These are phyloP conservation scores for Triplophysa rosa DNA, from an alignment of 2,113 vertebrate genomes.

Conservation along the genomic window DNA sequence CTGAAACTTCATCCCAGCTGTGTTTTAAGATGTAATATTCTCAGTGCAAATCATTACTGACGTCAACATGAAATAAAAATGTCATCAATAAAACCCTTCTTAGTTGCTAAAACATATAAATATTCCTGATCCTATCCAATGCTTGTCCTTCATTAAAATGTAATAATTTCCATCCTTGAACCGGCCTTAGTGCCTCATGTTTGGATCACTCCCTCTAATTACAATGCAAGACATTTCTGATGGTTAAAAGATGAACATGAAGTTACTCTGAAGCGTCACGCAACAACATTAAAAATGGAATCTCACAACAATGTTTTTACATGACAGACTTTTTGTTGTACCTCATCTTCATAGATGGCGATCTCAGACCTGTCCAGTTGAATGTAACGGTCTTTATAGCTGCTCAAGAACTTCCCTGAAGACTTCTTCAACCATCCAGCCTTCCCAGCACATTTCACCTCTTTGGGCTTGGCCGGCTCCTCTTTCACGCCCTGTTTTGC, in stretches of 20 bases:
- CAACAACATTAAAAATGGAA: no score
- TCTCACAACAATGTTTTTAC: no score
- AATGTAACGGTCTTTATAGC: conserved; percentile 93
- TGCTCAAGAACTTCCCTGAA: conserved; percentile 78
- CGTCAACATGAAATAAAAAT: no score
- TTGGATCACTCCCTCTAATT: not conserved
- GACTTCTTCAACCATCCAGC: conserved; percentile 94
- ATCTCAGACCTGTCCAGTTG: conserved; percentile 83
- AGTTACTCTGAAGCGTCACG: no score
- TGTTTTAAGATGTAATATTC: no score
- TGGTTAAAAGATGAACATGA: no score
- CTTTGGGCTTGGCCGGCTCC: conserved; percentile 71
- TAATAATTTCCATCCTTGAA: no score
- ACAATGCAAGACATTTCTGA: no score
- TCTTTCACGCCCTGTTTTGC: conserved; percentile 76
- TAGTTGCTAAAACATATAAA: no score
- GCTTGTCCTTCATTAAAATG: not conserved
- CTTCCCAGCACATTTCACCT: conserved; percentile 73
- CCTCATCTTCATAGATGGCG: conserved; percentile 88
- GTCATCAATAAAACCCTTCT: no score
- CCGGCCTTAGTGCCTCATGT: not conserved
- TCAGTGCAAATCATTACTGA: not conserved
- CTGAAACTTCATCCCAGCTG: no score
- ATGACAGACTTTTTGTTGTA: conserved; percentile 52
- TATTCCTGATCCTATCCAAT: not conserved